Percentiles rank a stretch among this genome's conserved stretches.
Conservation (phyloP, 1,140 invertebrate species). For the Temnothorax longispinosus region DNA sequence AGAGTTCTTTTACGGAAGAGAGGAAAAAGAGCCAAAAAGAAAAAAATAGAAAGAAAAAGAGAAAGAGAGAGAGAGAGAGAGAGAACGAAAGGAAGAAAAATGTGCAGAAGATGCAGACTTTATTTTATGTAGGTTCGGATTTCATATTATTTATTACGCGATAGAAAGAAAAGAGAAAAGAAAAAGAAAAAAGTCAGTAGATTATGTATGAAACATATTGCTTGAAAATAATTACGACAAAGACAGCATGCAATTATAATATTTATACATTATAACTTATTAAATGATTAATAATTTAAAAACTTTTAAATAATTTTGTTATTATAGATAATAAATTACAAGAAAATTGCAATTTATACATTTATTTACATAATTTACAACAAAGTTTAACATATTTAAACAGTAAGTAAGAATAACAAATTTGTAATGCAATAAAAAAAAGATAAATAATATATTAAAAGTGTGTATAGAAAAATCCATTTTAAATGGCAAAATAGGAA, state of each 20-base stretch:
- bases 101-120: background rate
- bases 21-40: background rate
- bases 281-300: background rate
- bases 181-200: background rate
- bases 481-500: background rate
- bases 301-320: background rate
- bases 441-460: background rate
- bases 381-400: background rate
- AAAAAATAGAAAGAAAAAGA: constrained; percentile 18
- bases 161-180: background rate
- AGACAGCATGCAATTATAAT: background rate
- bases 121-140: background rate
- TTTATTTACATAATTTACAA: background rate
- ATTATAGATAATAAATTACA: constrained; percentile 1
- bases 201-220: background rate
- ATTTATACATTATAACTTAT: background rate
- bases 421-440: background rate
- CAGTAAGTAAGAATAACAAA: background rate
- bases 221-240: background rate
- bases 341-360: background rate
- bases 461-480: background rate
- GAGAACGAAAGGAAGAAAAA: constrained; percentile 22
- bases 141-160: background rate
- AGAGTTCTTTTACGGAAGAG: background rate
- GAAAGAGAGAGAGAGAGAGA: constrained; percentile 26